phyloP scores from a whole-genome alignment of 2,113 vertebrate genomes.

The Speoplatyrhinus poulsoni region DNA sequence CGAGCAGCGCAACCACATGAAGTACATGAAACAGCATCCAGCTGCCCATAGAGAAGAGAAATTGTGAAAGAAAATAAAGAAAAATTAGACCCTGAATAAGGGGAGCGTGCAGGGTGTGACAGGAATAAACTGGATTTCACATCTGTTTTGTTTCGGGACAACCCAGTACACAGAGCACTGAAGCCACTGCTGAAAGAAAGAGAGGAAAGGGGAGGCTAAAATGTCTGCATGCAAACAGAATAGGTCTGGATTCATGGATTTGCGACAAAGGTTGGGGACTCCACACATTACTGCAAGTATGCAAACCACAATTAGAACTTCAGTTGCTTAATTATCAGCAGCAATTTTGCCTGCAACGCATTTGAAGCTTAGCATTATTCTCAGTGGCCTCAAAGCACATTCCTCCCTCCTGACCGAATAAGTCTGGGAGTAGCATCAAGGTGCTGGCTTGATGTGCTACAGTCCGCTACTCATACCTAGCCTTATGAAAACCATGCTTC shows the following conservation, averaged over 20 bases:
- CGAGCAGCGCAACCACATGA: no score
- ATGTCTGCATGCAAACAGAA: no score
- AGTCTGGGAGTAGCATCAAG: neutral
- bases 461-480: neutral
- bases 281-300: no score
- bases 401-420: slow-evolving; percentile 37
- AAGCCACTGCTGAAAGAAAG: slow-evolving; percentile 21
- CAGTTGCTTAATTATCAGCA: no score
- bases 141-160: slow-evolving; percentile 26
- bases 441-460: neutral
- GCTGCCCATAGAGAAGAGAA: no score
- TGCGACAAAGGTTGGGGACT: no score
- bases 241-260: neutral
- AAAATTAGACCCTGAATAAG: no score
- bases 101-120: neutral
- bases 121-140: slow-evolving; percentile 19
- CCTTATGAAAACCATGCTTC: neutral
- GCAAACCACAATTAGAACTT: no score
- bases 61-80: no score
- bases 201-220: neutral
- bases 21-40: no score
- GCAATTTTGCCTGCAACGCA: no score
- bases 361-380: no score
- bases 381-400: slow-evolving; percentile 32
- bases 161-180: slow-evolving; percentile 37